Conservation (phyloP, 2,888 invertebrate genomes). For the Vandiemenella viatica region DNA sequence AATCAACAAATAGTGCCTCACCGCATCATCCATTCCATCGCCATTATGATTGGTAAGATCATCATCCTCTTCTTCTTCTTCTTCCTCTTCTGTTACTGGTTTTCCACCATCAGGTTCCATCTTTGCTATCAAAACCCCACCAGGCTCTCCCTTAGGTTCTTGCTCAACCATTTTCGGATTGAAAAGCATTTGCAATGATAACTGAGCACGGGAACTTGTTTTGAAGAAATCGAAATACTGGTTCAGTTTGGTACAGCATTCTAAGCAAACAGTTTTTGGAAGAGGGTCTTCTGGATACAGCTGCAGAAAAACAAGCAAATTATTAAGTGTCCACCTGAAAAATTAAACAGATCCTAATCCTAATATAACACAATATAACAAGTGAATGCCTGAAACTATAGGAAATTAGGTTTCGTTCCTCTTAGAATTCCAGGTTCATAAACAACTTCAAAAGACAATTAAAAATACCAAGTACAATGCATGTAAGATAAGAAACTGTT, state of each 20-base stretch:
- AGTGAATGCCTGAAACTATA: too few species aligned
- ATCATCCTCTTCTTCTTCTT: conserved; percentile 5
- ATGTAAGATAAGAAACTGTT: too few species aligned
- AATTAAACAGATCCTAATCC: not conserved
- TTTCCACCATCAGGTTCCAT: not conserved
- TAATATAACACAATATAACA: too few species aligned
- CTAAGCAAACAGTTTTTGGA: conserved; percentile 22
- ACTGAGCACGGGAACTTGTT: conserved; percentile 21
- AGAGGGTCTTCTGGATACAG: conserved; percentile 22
- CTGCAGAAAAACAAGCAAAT: conserved; percentile 16
- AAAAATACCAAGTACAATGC: too few species aligned
- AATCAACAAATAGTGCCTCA: too few species aligned
- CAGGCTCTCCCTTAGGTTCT: conserved; percentile 9
- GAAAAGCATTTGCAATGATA: conserved; percentile 20
- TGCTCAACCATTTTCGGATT: conserved; percentile 13
- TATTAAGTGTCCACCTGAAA: not conserved
- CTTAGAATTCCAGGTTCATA: too few species aligned
- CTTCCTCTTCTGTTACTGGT: not conserved
- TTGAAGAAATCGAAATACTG: conserved; percentile 23
- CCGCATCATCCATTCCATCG: not conserved
- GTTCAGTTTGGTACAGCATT: conserved; percentile 21
- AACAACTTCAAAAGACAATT: too few species aligned
- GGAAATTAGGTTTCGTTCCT: too few species aligned
- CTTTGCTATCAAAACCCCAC: not conserved
- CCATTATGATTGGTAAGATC: not conserved